Evolutionary conservation across 2,888 invertebrate species (phyloP), one percentile per base, ranked within the genome.

Genomic region (Cactoblastis cactorum): DNA sequence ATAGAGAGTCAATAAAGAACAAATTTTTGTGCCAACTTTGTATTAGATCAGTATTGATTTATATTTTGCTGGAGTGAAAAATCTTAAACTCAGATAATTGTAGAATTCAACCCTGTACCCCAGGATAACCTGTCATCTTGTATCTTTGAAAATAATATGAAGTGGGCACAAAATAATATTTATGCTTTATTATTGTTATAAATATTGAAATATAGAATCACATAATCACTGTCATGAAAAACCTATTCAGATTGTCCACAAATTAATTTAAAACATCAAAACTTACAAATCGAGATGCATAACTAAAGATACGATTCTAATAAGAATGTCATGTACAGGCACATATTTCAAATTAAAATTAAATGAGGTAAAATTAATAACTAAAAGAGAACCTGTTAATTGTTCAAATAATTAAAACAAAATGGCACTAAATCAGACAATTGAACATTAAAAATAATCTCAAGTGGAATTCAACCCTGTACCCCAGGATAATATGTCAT

Each of bases 391-490:
- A 48, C 28, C 17, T 43, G 28, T n/a, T n/a, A n/a, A n/a, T n/a
- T n/a, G n/a, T 24, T 37, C 15, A 24, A 37, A 15, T 28, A 5
- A 48, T 15, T 33, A 24, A 24, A 28, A 38, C 18, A 45, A 37
- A 48, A 48, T 48, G 47, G 47, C 47, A 48, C 47, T 28, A 38
- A 37, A 37, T 48, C 47, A 48, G 47, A 28, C 37, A 48, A 28
- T 28, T 11, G 15, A 34, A 48, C 45, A 34, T 5, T 43, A 41
- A n/a, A 41, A 41, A 34, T 19, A 50, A 50, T 41, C 39, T 39
- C 49, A 50, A 34, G 6, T 45, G 45, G 11, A 41, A 24, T 24
- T 22, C 19, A 24, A 28, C 8, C 28, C 3, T 6, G 9, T 28
- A 28, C 1, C 28, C 28, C 8, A 8, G 9, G 9, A 28, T 28